Conservation (phyloP, 2,113 vertebrate genomes). For the Odontesthes bonariensis region DNA sequence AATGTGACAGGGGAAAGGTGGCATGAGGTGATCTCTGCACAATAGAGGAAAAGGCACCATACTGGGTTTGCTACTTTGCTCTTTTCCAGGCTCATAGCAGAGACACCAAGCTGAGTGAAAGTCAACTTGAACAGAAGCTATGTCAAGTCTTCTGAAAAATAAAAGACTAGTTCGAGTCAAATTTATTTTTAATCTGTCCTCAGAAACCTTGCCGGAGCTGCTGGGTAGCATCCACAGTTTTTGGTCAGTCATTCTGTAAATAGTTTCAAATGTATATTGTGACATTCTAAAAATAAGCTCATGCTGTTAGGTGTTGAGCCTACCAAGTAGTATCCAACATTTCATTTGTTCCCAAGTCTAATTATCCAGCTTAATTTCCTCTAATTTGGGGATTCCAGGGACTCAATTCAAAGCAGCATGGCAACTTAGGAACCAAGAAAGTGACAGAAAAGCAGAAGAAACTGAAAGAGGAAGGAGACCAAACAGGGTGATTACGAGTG, state of each 20-base stretch:
- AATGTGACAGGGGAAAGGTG: constrained; percentile 82
- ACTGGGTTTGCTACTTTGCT: constrained; percentile 77
- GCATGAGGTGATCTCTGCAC: constrained; percentile 71
- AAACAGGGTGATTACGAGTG: constrained; percentile 65
- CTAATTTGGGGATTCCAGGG: constrained; percentile 54
- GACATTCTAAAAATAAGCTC: constrained; percentile 33
- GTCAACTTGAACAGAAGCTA: constrained; percentile 30
- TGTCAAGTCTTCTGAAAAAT: constrained; percentile 19
- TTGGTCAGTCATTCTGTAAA: not conserved
- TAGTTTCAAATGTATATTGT: constrained; percentile 19
- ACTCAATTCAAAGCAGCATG: constrained; percentile 46
- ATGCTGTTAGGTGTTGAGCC: constrained; percentile 25
- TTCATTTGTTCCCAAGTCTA: constrained; percentile 57
- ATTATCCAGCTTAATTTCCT: constrained; percentile 71
- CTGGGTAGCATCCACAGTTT: constrained; percentile 5
- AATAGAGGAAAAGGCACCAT: constrained; percentile 76
- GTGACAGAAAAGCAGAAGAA: constrained; percentile 52
- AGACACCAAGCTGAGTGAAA: constrained; percentile 54
- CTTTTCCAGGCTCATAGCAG: constrained; percentile 73
- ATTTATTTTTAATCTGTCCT: constrained; percentile 28
- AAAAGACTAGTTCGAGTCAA: constrained; percentile 22
- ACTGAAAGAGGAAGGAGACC: constrained; percentile 53
- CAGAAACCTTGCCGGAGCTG: not conserved
- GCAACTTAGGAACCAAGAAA: constrained; percentile 57
- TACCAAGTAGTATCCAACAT: constrained; percentile 35